Evolutionary conservation across 2,797 vertebrate species (phyloP).

Genomic region (Myiotriccus ornatus): DNA sequence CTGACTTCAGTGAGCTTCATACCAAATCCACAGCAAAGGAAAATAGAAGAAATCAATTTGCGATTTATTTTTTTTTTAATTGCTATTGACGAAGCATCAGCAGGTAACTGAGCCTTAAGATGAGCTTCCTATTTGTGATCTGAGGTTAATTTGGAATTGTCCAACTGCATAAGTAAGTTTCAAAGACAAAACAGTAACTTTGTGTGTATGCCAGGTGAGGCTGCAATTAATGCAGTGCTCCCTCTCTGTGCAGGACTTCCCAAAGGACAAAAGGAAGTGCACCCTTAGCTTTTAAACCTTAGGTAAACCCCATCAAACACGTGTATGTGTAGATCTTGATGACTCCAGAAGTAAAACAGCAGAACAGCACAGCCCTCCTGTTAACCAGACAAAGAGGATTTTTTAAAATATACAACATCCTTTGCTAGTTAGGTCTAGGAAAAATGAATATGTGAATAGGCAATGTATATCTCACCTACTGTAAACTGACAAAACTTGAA

Average conservation of each 20-base stretch:
- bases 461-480: neutral
- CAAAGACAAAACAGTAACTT: neutral
- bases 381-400: neutral
- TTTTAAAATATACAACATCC: neutral
- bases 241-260: neutral
- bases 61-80: neutral
- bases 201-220: neutral
- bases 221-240: neutral
- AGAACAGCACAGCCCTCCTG: neutral
- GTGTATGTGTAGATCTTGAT: neutral
- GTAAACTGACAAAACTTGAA: neutral
- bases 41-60: neutral
- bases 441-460: neutral
- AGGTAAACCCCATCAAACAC: neutral
- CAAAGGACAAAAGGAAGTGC: neutral
- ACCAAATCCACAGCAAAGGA: neutral
- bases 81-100: neutral
- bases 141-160: neutral
- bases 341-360: neutral
- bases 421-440: neutral
- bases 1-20: neutral
- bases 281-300: neutral
- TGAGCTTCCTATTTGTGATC: neutral
- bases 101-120: neutral
- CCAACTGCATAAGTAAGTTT: neutral